A percentile compares a stretch with the other conserved stretches of the same genome.
phyloP scores from a whole-genome alignment of 1,140 invertebrate genomes.

The Steinernema khuongi region DNA sequence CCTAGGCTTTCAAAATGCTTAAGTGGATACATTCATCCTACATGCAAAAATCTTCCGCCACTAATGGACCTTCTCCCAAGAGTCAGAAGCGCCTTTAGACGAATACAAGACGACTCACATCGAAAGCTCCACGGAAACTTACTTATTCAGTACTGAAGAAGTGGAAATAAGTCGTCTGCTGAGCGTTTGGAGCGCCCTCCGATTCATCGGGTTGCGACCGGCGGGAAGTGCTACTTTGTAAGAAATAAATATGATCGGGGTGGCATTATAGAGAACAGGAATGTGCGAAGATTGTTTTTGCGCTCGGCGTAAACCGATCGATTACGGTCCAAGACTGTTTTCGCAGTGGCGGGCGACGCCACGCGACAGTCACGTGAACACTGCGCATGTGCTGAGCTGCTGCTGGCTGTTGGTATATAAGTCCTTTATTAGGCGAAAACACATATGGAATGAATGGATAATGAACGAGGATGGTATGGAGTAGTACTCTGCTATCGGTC shows the following conservation, averaged over 20 bases:
- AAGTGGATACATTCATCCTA: too few species aligned
- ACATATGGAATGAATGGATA: not conserved
- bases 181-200: not conserved
- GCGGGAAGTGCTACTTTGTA: not conserved
- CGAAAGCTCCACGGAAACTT: too few species aligned
- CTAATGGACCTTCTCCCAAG: too few species aligned
- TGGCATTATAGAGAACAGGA: not conserved
- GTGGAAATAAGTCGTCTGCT: not conserved
- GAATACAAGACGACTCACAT: too few species aligned
- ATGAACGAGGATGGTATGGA: not conserved
- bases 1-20: too few species aligned
- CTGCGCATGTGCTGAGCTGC: too few species aligned
- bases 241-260: not conserved
- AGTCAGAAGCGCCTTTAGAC: too few species aligned
- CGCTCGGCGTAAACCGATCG: not conserved
- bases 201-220: not conserved
- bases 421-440: too few species aligned
- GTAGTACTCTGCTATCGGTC: too few species aligned
- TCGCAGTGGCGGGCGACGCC: not conserved
- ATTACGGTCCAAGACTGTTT: not conserved
- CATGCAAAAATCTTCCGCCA: too few species aligned
- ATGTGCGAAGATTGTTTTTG: not conserved
- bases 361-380: not conserved
- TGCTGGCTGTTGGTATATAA: too few species aligned
- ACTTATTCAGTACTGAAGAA: not conserved